These are phyloP conservation scores for Lacerta viridis DNA, from an alignment of 2,797 vertebrate species.

Conservation along the genomic window DNA sequence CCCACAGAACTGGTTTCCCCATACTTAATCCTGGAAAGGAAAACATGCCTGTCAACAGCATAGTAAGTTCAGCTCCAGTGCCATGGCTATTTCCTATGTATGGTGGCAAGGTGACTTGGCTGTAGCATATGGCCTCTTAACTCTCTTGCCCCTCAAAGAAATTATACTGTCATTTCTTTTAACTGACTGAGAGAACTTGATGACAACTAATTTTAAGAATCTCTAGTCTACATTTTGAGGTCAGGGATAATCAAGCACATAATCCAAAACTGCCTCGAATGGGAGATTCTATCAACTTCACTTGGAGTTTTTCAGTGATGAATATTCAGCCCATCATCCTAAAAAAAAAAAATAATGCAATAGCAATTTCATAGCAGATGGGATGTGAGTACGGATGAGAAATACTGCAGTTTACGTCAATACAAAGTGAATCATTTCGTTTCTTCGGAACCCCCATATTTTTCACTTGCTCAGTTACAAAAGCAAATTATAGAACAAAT, in stretches of 20 bases:
- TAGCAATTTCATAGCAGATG: neutral
- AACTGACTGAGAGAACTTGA: neutral
- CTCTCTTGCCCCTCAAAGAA: neutral
- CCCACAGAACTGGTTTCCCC: too few species aligned
- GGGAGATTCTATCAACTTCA: neutral
- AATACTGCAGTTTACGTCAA: neutral
- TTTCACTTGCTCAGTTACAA: neutral
- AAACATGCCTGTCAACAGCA: too few species aligned
- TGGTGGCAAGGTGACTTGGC: neutral
- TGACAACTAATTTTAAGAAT: neutral
- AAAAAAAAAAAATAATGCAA: neutral
- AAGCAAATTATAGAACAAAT: neutral
- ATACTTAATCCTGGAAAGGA: too few species aligned
- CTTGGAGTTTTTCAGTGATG: neutral
- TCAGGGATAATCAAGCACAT: neutral
- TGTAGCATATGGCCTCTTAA: neutral
- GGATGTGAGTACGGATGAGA: neutral
- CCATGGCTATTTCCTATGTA: too few species aligned
- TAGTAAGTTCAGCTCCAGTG: too few species aligned
- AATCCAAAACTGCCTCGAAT: neutral
- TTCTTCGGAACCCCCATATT: neutral
- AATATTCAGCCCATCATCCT: neutral
- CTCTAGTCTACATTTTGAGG: neutral
- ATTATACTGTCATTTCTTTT: neutral
- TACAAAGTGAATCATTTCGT: conserved; percentile 9